Evolutionary conservation across 2,888 invertebrate species (phyloP).

Genomic region (Tachina fera): DNA sequence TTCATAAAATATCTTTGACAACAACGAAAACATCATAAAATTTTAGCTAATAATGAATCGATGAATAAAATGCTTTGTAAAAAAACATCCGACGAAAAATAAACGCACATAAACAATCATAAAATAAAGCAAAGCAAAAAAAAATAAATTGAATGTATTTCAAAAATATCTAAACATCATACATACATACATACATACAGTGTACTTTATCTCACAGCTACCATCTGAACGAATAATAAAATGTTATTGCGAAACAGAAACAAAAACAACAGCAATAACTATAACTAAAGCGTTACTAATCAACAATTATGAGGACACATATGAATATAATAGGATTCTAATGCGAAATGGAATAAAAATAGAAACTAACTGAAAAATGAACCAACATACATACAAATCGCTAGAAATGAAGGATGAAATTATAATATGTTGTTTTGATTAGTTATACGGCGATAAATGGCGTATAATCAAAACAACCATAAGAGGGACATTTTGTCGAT

Average conservation of each 20-base stretch:
- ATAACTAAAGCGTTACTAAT: slow-evolving; percentile 63
- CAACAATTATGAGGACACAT: slow-evolving; percentile 64
- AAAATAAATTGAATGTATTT: background rate
- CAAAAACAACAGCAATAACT: slow-evolving; percentile 32
- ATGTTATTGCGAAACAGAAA: slow-evolving; percentile 39
- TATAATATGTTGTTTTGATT: slow-evolving; percentile 39
- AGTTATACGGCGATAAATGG: slow-evolving; percentile 57
- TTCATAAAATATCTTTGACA: slow-evolving; percentile 4
- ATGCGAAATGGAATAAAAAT: slow-evolving; percentile 59
- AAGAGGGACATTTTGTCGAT: slow-evolving; percentile 58
- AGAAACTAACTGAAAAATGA: background rate
- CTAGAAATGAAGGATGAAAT: slow-evolving; percentile 22
- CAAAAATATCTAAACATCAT: background rate
- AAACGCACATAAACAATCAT: slow-evolving; percentile 14
- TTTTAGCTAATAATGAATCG: slow-evolving; percentile 55
- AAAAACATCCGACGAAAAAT: slow-evolving; percentile 27
- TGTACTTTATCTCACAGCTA: slow-evolving; percentile 34
- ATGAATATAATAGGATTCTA: slow-evolving; percentile 67
- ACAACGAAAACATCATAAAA: background rate
- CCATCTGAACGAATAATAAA: slow-evolving; percentile 43
- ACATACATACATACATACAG: background rate
- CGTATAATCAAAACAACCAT: slow-evolving; percentile 55
- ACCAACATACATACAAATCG: background rate
- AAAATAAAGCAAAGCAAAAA: slow-evolving; percentile 7
- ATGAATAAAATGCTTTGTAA: slow-evolving; percentile 67